Conservation (phyloP, 1,140 invertebrate species). For the Musca vetustissima region DNA sequence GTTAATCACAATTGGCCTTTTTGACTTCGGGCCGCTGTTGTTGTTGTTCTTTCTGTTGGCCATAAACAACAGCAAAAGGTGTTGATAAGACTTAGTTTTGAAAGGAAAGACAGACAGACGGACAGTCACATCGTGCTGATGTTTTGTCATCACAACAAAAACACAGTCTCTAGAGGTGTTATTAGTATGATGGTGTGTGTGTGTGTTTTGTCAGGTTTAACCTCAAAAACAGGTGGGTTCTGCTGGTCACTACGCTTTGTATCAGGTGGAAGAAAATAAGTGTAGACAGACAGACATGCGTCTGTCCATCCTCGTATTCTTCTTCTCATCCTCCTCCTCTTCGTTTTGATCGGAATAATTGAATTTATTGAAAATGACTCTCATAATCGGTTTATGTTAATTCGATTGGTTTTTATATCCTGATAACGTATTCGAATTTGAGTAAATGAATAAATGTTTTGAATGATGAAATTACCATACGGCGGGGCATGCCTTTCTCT, state of each 20-base stretch:
- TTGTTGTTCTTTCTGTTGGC: neutral
- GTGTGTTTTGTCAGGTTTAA: no score
- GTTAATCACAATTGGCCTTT: slow-evolving; percentile 4
- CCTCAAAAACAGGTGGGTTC: slow-evolving; percentile 13
- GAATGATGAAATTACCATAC: no score
- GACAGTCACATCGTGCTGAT: neutral
- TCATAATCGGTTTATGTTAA: slow-evolving; percentile 16
- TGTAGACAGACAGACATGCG: neutral
- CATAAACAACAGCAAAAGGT: slow-evolving; percentile 18
- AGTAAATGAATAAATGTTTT: no score
- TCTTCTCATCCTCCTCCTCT: no score
- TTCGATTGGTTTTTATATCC: slow-evolving; percentile 15
- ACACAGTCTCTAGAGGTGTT: no score
- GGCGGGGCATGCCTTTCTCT: no score
- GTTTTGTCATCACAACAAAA: no score
- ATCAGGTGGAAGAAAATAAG: no score
- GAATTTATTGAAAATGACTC: neutral
- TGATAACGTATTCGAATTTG: slow-evolving; percentile 10
- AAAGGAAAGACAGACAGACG: neutral
- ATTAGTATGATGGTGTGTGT: no score
- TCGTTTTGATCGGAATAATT: neutral
- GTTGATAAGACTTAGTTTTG: slow-evolving; percentile 10
- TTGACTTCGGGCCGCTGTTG: neutral
- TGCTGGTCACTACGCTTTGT: neutral
- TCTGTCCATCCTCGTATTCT: neutral